phyloP scores from a whole-genome alignment of 1,140 invertebrate species.

The Trialeurodes vaporariorum region DNA sequence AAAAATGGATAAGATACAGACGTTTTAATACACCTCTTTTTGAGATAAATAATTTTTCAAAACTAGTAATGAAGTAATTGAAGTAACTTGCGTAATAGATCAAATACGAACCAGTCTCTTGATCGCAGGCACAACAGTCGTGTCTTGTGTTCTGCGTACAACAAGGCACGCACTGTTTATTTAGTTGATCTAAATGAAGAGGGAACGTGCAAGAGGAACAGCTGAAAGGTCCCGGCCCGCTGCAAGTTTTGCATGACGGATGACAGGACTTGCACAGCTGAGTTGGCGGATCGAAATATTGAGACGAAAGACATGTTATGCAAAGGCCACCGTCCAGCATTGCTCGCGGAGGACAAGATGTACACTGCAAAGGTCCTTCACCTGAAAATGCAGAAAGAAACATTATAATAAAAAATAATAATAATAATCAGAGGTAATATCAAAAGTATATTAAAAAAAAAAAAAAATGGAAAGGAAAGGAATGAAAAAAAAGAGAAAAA shows the following conservation, averaged over 20 bases:
- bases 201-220: constrained; percentile 52
- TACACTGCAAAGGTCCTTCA: constrained; percentile 57
- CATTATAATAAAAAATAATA: too few relatives aligned
- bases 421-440: constrained; percentile 13
- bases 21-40: not conserved
- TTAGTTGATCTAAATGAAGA: constrained; percentile 49
- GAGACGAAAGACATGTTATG: constrained; percentile 56
- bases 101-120: constrained; percentile 58
- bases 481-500: constrained; percentile 15
- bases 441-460: constrained; percentile 7
- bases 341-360: constrained; percentile 53
- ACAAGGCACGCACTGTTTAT: constrained; percentile 60
- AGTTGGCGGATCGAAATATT: constrained; percentile 56
- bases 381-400: constrained; percentile 37
- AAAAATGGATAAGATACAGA: too few relatives aligned
- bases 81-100: not conserved
- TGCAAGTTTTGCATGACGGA: constrained; percentile 51
- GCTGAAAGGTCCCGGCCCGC: constrained; percentile 53
- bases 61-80: not conserved
- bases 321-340: constrained; percentile 60
- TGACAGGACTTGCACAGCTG: constrained; percentile 55
- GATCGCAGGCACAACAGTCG: constrained; percentile 51
- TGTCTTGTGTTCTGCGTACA: constrained; percentile 41
- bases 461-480: constrained; percentile 14
- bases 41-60: not conserved